These are phyloP conservation scores for Proctacanthus coquilletti DNA, from an alignment of 1,140 invertebrate species.

Conservation along the genomic window DNA sequence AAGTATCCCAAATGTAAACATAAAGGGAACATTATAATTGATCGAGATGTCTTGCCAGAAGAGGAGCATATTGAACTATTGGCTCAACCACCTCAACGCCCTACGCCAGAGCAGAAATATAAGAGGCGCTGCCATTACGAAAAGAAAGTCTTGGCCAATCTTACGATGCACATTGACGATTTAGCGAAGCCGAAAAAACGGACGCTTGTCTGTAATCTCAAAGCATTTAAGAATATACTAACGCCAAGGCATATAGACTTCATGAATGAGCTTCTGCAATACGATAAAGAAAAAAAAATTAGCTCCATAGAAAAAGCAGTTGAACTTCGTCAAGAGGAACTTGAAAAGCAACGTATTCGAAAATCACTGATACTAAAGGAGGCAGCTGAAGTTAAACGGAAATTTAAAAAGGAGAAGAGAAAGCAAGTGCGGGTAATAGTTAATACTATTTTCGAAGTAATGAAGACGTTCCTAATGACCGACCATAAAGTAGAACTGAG, in stretches of 20 bases:
- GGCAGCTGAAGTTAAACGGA: slow-evolving; percentile 14
- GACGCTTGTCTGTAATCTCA: too few relatives aligned
- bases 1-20: too few relatives aligned
- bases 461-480: slow-evolving; percentile 24
- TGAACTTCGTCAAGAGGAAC: slow-evolving; percentile 16
- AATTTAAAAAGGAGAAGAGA: slow-evolving; percentile 17
- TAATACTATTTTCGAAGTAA: slow-evolving; percentile 24
- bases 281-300: slow-evolving; percentile 3
- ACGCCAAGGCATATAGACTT: too few relatives aligned
- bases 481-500: slow-evolving; percentile 15
- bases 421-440: slow-evolving; percentile 25
- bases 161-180: slow-evolving; percentile 19
- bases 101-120: slow-evolving; percentile 10
- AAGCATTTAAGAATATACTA: too few relatives aligned
- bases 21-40: slow-evolving; percentile 21
- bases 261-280: too few relatives aligned
- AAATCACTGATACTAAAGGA: slow-evolving; percentile 7
- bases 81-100: slow-evolving; percentile 14
- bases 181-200: slow-evolving; percentile 15
- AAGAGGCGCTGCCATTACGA: slow-evolving; percentile 7
- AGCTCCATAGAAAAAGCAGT: slow-evolving; percentile 18
- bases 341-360: slow-evolving; percentile 5
- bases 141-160: slow-evolving; percentile 14
- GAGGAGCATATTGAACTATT: slow-evolving; percentile 22
- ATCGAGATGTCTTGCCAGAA: slow-evolving; percentile 20